Base-by-base conservation (phyloP, 2,113 vertebrate genomes). In the Phylloscopus whistleri region DNA sequence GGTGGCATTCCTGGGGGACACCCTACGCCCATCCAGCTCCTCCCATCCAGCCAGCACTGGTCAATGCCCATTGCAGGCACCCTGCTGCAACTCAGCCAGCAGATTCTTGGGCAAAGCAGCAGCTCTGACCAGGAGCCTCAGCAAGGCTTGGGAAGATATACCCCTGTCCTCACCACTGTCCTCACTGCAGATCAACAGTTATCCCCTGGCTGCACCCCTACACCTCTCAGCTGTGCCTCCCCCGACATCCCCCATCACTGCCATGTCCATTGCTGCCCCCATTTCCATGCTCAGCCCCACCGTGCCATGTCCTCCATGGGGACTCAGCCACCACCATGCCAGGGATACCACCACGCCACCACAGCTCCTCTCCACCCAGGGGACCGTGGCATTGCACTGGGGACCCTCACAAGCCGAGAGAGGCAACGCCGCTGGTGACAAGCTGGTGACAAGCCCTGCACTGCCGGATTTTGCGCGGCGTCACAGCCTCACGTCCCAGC, bases 291-390 rank as follows among this genome's bases (percentile, higher is more conserved):
- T 44, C 46, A 49, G 60, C 31, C n/a, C n/a, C 64, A 77, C 28
- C 15, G 7, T 0, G 2, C 20, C 1, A 0, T 3, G 13, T 58
- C 63, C 55, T 80, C 64, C 58, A 1, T 1, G 1, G 52, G 39
- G 16, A 19, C 26, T 60, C 9, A 0, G 83, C 59, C 19, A 15
- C 51, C 51, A 24, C 41, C 30, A 13, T 0, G 0, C 20, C 82
- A 33, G 44, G 46, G n/a, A n/a, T 30, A 35, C 3, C 39, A 30
- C 16, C 60, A 68, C 0, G 0, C 26, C 53, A 80, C 73, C 24
- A 26, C 2, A 0, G 41, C 64, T 78, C 55, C 58, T 66, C 51
- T 67, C 43, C 14, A 1, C n/a, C 7, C 10, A 1, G 22, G 35
- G 13, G 13, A 20, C 33, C 9, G 2, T 9, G 5, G 60, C 3